Conservation (phyloP, 2,113 vertebrate species). For the Helogale parvula region DNA sequence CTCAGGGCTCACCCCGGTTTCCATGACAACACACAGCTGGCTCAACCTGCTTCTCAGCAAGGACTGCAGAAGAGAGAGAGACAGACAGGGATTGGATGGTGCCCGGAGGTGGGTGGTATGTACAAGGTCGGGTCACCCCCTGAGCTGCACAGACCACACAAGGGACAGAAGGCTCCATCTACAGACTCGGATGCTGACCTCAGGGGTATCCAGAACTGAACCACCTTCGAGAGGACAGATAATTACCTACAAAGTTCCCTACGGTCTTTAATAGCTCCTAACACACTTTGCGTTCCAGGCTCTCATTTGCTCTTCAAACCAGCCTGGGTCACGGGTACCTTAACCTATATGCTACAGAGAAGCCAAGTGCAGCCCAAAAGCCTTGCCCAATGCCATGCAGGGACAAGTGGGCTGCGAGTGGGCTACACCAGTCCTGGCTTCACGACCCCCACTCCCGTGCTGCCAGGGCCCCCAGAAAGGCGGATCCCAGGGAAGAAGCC, state of each 20-base stretch:
- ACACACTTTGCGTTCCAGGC: not conserved
- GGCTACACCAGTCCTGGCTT: not conserved
- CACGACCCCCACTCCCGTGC: not conserved
- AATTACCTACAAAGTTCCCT: not conserved
- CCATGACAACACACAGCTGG: conserved; percentile 82
- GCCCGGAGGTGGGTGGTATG: not conserved
- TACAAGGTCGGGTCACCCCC: not conserved
- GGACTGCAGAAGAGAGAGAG: conserved; percentile 69
- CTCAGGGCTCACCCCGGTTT: not conserved
- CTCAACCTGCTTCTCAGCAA: conserved; percentile 77
- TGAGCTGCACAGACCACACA: not conserved
- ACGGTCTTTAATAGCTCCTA: rapidly evolving
- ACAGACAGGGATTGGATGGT: not conserved
- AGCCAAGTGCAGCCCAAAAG: not conserved
- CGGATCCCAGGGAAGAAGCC: not conserved
- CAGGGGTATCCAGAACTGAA: not conserved
- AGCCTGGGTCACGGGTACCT: not conserved
- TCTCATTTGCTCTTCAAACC: not conserved
- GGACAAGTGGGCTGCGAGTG: not conserved
- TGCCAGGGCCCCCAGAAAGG: not conserved
- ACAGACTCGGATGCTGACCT: not conserved
- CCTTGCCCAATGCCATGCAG: not conserved
- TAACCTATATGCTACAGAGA: not conserved
- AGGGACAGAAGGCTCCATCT: not conserved
- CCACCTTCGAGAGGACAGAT: rapidly evolving